A percentile compares a stretch with the other conserved stretches of the same genome.
phyloP scores from a whole-genome alignment of 1,140 invertebrate species.

The Rhopalosiphum maidis region DNA sequence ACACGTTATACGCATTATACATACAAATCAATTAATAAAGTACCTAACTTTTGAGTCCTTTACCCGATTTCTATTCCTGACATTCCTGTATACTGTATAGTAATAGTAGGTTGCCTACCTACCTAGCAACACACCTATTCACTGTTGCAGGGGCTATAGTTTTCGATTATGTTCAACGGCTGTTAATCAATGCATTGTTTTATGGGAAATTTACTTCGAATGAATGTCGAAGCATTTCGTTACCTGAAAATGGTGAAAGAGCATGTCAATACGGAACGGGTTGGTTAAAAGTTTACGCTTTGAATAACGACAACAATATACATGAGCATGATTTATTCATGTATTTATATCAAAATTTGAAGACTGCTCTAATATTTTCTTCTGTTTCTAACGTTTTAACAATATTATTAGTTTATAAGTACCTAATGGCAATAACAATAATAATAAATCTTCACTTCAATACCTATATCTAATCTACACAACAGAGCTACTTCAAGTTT shows the following conservation, averaged over 20 bases:
- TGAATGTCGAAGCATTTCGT: conserved; percentile 28
- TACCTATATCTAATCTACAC: background rate
- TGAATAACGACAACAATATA: background rate
- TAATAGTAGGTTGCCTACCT: background rate
- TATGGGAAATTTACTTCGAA: conserved; percentile 51
- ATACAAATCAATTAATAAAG: background rate
- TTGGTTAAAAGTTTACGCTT: conserved; percentile 51
- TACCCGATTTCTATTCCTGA: background rate
- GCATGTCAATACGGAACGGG: conserved; percentile 46
- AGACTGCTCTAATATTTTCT: background rate
- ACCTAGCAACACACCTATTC: background rate
- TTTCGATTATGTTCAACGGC: conserved; percentile 39
- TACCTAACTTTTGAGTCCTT: background rate
- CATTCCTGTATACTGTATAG: background rate
- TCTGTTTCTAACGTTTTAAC: background rate
- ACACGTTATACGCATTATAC: background rate
- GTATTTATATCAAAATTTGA: background rate
- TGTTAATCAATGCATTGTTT: conserved; percentile 33
- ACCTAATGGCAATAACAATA: background rate
- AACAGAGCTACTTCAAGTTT: conserved; percentile 26
- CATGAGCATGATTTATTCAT: background rate
- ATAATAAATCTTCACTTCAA: background rate
- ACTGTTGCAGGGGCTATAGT: conserved; percentile 34
- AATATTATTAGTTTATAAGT: too few relatives aligned
- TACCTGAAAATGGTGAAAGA: background rate